A percentile compares a stretch with the other conserved stretches of the same genome.
These are phyloP conservation scores for Rana temporaria DNA, from an alignment of 2,113 vertebrate genomes.

Conservation along the genomic window DNA sequence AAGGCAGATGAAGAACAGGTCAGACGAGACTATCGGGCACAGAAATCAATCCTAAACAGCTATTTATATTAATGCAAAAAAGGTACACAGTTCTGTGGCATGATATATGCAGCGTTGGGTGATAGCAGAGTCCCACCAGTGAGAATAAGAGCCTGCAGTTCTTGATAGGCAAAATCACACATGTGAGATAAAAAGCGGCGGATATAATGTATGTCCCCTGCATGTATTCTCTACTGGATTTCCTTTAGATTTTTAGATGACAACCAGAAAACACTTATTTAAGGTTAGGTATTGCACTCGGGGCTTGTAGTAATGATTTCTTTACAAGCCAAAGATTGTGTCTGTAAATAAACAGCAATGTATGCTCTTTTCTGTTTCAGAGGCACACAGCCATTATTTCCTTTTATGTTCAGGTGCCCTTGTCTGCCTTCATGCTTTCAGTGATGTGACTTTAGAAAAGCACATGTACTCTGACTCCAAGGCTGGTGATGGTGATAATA, in stretches of 20 bases:
- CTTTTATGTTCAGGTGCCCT: neutral
- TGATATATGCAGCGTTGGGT: constrained; percentile 83
- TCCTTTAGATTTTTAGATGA: constrained; percentile 75
- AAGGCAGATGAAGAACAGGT: constrained; percentile 80
- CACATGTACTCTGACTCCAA: neutral
- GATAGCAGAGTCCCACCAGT: constrained; percentile 79
- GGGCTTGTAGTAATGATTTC: constrained; percentile 69
- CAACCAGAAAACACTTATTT: constrained; percentile 81
- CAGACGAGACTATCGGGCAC: constrained; percentile 72
- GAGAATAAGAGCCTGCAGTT: constrained; percentile 79
- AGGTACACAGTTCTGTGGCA: constrained; percentile 78
- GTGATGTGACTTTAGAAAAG: constrained; percentile 19
- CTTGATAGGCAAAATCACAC: constrained; percentile 81
- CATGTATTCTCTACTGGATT: constrained; percentile 76
- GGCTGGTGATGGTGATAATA: neutral
- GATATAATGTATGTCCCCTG: constrained; percentile 77
- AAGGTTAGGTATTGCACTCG: constrained; percentile 72
- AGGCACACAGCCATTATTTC: constrained; percentile 39
- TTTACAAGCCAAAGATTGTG: constrained; percentile 62
- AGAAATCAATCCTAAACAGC: constrained; percentile 83
- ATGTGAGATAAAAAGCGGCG: constrained; percentile 80
- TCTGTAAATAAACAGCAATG: constrained; percentile 57
- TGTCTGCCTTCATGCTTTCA: neutral
- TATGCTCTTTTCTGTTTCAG: constrained; percentile 1
- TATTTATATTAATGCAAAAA: constrained; percentile 89